Evolutionary conservation across 1,140 invertebrate genomes (phyloP).

Genomic region (Brachionus sp.): DNA sequence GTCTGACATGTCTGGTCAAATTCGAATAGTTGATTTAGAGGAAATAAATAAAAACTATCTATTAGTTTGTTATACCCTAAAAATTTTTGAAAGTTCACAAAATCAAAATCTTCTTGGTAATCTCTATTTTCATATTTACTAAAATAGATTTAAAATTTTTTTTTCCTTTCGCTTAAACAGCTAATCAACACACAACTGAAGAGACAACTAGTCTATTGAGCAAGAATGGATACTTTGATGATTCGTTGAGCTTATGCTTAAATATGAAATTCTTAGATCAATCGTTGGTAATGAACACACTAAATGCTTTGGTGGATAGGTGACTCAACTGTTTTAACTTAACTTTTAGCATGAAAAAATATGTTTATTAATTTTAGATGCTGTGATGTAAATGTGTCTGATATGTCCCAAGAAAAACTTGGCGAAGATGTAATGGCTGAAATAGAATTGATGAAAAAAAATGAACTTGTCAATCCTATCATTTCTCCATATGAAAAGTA

Average conservation of each 20-base stretch:
- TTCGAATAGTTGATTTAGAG: constrained; percentile 7
- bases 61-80: not conserved
- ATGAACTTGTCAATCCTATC: not conserved
- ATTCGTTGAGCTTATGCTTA: not conserved
- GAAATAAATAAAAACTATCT: constrained; percentile 43
- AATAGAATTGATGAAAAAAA: constrained; percentile 20
- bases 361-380: not conserved
- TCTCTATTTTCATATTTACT: not conserved
- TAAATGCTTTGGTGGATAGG: not conserved
- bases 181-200: not conserved
- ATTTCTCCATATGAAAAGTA: constrained; percentile 28
- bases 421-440: constrained; percentile 2
- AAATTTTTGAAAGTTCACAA: not conserved
- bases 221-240: constrained; percentile 28
- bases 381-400: not conserved
- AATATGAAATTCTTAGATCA: not conserved
- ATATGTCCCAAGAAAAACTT: not conserved
- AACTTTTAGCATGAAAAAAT: not conserved
- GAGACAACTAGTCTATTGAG: constrained; percentile 6
- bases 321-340: not conserved
- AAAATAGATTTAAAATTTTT: not conserved
- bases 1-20: not conserved
- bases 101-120: constrained; percentile 23
- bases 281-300: not conserved
- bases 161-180: not conserved